Conservation (phyloP, 2,113 vertebrate genomes). For the Clarias macrocephalus region DNA sequence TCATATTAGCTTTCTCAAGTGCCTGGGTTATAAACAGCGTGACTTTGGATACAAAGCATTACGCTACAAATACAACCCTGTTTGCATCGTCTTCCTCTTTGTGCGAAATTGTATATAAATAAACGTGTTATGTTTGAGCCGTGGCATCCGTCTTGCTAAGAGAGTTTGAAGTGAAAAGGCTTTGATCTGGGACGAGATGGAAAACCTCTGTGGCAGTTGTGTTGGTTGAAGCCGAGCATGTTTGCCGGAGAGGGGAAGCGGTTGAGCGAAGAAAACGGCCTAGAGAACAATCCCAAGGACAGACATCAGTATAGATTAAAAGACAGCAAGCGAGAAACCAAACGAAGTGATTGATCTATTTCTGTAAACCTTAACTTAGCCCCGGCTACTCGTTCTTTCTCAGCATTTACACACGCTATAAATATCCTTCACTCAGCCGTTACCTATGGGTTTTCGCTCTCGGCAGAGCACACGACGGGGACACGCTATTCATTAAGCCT, state of each 20-base stretch:
- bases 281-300: constrained; percentile 8
- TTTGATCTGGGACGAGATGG: constrained; percentile 32
- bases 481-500: constrained; percentile 39
- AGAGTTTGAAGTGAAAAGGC: constrained; percentile 34
- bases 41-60: constrained; percentile 25
- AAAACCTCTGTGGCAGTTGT: constrained; percentile 21
- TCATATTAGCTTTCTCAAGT: constrained; percentile 16
- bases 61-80: not conserved
- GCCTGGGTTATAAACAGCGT: constrained; percentile 2
- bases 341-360: not conserved
- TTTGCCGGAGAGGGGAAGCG: constrained; percentile 7
- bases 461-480: constrained; percentile 12
- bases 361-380: constrained; percentile 23
- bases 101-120: constrained; percentile 30
- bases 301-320: constrained; percentile 10
- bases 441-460: constrained; percentile 20
- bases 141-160: constrained; percentile 30
- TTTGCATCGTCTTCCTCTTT: constrained; percentile 15
- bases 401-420: constrained; percentile 30
- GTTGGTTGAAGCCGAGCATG: not conserved
- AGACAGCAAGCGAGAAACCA: constrained; percentile 5
- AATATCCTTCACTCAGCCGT: constrained; percentile 33
- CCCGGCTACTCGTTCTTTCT: not conserved
- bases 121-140: constrained; percentile 10
- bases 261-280: not conserved